Conservation (phyloP, 1,140 invertebrate species). For the Wasmannia auropunctata region DNA sequence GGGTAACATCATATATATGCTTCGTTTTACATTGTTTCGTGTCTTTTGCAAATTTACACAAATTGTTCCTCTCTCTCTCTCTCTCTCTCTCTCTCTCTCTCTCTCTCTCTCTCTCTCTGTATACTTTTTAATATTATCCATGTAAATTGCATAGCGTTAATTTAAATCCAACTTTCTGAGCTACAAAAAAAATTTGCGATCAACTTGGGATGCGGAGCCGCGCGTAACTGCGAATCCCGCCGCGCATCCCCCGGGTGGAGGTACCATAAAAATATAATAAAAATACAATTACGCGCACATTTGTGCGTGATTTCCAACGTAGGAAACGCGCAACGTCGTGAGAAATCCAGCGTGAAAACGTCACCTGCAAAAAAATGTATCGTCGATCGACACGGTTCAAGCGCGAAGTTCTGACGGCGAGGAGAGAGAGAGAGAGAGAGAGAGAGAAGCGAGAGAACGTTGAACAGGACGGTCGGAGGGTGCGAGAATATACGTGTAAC, state of each 20-base stretch:
- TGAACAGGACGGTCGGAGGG: neutral
- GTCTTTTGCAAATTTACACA: neutral
- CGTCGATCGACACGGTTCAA: slow-evolving; percentile 1
- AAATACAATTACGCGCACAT: neutral
- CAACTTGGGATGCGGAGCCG: neutral
- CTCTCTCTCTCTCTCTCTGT: too few relatives aligned
- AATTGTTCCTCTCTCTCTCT: neutral
- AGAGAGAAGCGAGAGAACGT: slow-evolving; percentile 3
- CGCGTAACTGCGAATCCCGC: neutral
- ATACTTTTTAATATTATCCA: neutral
- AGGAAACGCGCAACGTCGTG: neutral
- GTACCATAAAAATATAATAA: neutral
- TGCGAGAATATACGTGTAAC: neutral
- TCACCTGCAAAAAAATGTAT: neutral
- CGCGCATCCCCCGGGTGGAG: neutral
- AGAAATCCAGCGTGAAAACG: slow-evolving; percentile 4
- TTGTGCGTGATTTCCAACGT: neutral
- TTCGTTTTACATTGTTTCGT: neutral
- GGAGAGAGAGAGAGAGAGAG: neutral
- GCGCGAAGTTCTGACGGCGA: slow-evolving; percentile 3
- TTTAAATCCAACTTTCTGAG: neutral
- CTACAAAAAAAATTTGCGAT: neutral
- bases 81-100: too few relatives aligned
- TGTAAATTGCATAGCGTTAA: neutral
- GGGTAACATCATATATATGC: neutral